Base-by-base conservation (phyloP, 2,797 vertebrate genomes). In the Scolopax bukidnonensis region DNA sequence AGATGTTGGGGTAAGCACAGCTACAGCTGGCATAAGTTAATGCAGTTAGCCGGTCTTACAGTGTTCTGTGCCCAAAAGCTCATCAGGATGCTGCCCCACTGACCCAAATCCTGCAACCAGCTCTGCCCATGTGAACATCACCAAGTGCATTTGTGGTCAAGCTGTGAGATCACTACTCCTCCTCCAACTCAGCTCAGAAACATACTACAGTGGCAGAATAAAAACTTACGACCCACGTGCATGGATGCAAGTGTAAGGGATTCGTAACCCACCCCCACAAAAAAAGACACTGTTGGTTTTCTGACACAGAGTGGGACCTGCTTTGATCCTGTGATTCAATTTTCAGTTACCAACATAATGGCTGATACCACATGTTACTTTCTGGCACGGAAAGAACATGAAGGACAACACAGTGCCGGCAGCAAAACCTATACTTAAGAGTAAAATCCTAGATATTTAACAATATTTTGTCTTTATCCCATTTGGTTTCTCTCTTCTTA, bases 41-140 rank as follows among this genome's bases (percentile, higher is more conserved):
- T 17, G n/a, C 8, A 43, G 24, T n/a, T 38, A 63, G 25, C 25
- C 0, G 0, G 32, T 53, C 36, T 85, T 50, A 57, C 24, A 76
- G 65, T 38, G 88, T 93, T 67, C 71, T 50, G 27, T 11, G 10
- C 41, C 71, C 90, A 48, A 71, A 36, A 85, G 63, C 71, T 94
- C 78, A 38, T 30, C 38, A 32, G 68, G 40, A 91, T 50, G 56
- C 51, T 28, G 70, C 38, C 63, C 95, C 0, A 1, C 84, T 93
- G 84, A 94, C 94, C 92, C 88, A 87, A 93, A 90, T 93, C 57
- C 81, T 47, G 32, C 33, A 81, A 74, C 47, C 64, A 93, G 48
- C 80, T 89, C 69, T 63, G 70, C 70, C 80, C 9, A 0, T 56
- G 38, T 28, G 41, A 92, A 76, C 23, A 41, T 18, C 65, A 89